A percentile compares a stretch with the other conserved stretches of the same genome.
Conservation (phyloP, 2,888 invertebrate species). For the Mesorhabditis spiculigera region DNA sequence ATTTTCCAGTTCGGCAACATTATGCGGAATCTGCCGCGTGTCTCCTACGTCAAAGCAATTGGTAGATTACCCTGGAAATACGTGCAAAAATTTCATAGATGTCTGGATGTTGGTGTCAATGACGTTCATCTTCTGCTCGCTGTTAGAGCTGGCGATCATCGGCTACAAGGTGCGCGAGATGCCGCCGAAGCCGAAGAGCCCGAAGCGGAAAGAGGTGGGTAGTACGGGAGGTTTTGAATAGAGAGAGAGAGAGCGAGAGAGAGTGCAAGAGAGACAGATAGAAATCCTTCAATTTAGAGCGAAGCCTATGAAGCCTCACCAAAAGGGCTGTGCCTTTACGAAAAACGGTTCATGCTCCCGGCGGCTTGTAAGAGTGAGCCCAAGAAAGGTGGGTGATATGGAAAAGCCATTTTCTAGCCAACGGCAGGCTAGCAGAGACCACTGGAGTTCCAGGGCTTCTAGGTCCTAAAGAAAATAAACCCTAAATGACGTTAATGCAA, state of each 20-base stretch:
- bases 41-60: conserved; percentile 46
- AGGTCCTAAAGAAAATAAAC: too few relatives aligned
- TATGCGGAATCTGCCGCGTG: conserved; percentile 48
- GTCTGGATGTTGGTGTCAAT: conserved; percentile 47
- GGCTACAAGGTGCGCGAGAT: conserved; percentile 38
- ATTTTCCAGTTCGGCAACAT: conserved; percentile 55
- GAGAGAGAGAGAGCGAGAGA: conserved; percentile 16
- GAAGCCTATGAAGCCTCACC: conserved; percentile 26
- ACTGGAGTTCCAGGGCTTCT: too few relatives aligned
- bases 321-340: conserved; percentile 44
- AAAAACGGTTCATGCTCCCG: conserved; percentile 53
- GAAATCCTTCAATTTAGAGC: conserved; percentile 8
- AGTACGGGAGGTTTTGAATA: conserved; percentile 7
- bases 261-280: background rate
- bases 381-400: conserved; percentile 8
- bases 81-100: conserved; percentile 20
- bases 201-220: conserved; percentile 19
- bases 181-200: conserved; percentile 14
- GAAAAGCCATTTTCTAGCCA: background rate
- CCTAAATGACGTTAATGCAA: too few relatives aligned
- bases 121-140: conserved; percentile 41
- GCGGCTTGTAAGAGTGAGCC: conserved; percentile 22
- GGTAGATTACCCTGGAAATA: conserved; percentile 17
- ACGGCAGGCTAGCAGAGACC: too few relatives aligned
- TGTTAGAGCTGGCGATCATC: conserved; percentile 38